Base-by-base conservation (phyloP, 2,113 vertebrate species). In the Chascanopsetta lugubris region DNA sequence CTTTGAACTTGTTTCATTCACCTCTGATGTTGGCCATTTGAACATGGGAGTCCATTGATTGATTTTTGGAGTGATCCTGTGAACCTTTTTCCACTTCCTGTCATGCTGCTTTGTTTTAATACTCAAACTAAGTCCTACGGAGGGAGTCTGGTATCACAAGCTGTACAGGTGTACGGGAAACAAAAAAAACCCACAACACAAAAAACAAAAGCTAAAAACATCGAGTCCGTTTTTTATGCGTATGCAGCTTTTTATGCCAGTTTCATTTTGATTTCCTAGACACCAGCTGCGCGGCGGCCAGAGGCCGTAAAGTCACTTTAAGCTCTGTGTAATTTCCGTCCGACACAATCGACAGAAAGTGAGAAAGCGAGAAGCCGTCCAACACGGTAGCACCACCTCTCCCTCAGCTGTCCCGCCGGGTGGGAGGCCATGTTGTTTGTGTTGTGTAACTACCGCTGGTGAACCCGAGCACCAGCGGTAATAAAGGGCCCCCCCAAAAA, bases 391-490 rank as follows among this genome's bases (percentile, higher is more conserved):
- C 82, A 78, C 70, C 73, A 58, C 64, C 74, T 59, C 82, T 45
- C 45, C 63, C 57, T 78, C 80, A 45, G 80, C 84, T 61, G 75
- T 64, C 75, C 71, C 18, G 40, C 80, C 18, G 76, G 29, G 51
- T 77, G 82, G 77, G 82, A 71, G 63, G 62, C 82, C 83, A 80
- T 77, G 60, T 85, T 88, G 86, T 87, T 89, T 85, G 79, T 59
- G 62, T 75, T 87, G 84, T 71, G 49, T 50, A 84, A 84, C 76
- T 77, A 77, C 77, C 66, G n/a, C 69, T 61, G 73, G 61, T 50
- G 79, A 77, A 71, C 77, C 77, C 6, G 59, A 86, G 68, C 73
- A 48, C 54, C 77, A 50, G 47, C 12, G 36, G 70, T 79, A 72
- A 75, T 84, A 87, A 83, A 80, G 71, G 8, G 15, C 38, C 38